Evolutionary conservation across 1,140 invertebrate species (phyloP).

Genomic region (Thaumatotibia leucotreta): DNA sequence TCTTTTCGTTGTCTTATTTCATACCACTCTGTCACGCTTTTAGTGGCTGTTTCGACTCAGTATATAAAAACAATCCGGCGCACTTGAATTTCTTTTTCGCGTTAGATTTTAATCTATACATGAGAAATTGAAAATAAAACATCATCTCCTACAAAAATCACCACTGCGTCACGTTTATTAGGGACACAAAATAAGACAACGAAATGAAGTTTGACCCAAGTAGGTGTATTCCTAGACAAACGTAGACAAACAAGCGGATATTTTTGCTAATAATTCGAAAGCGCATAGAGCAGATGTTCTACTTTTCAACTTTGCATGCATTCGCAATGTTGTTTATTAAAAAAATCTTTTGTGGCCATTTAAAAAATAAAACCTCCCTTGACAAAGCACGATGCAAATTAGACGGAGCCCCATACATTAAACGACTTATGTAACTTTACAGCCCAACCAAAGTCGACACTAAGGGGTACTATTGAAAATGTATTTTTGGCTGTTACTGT

Average conservation of each 20-base stretch:
- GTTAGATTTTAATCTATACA: too few relatives aligned
- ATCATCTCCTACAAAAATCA: too few relatives aligned
- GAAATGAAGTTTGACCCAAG: too few relatives aligned
- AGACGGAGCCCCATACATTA: constrained; percentile 32
- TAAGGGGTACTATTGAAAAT: neutral
- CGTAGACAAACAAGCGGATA: neutral
- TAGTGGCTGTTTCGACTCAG: too few relatives aligned
- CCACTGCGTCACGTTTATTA: too few relatives aligned
- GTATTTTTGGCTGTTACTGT: neutral
- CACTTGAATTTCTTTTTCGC: too few relatives aligned
- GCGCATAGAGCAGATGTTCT: constrained; percentile 58
- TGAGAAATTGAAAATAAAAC: too few relatives aligned
- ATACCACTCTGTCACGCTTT: too few relatives aligned
- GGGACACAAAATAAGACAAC: too few relatives aligned
- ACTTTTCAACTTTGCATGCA: constrained; percentile 51
- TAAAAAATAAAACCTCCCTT: constrained; percentile 66
- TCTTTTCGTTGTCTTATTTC: too few relatives aligned
- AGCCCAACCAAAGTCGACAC: neutral
- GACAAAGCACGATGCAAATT: constrained; percentile 74
- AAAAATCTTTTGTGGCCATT: constrained; percentile 72
- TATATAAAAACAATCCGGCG: too few relatives aligned
- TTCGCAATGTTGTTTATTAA: constrained; percentile 71
- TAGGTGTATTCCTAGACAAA: neutral
- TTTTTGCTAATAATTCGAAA: constrained; percentile 7
- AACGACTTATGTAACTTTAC: neutral